Evolutionary conservation across 2,888 invertebrate species (phyloP), one percentile per base, ranked within the genome.

Genomic region (Epirrhoe alternata): DNA sequence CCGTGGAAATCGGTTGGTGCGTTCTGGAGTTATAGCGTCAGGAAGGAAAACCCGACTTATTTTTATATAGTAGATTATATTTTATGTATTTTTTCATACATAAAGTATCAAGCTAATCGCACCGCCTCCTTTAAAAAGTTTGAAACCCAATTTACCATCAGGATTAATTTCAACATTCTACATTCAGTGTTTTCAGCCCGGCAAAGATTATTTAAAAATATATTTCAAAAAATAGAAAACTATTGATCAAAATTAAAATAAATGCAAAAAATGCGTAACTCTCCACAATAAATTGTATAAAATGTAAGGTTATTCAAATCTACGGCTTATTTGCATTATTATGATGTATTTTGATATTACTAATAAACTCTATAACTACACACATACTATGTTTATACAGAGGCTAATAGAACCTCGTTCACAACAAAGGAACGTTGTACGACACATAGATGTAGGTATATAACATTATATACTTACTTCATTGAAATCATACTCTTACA

Each of bases 371-470:
- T 87, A 86, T 82, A 64, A 75, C 87, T 89, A 88, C 84, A 86
- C 85, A 83, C 85, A 78, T 77, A 82, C 79, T 84, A 84, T 79
- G 81, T 76, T 73, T 74, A 74, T 76, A 73, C 68, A 76, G 70
- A 82, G 86, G 84, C 86, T 86, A 87, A 87, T 88, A 89, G 83
- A 87, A 90, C 86, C 84, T 77, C 82, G 83, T 85, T 82, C 80
- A 84, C 83, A 86, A 86, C 85, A 89, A 87, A 91, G 89, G 86
- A 92, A 92, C 86, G 85, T 86, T 86, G 70, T 82, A 90, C 90
- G 83, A 91, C 90, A 92, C 79, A 81, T 82, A 83, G 74, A 81
- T 81, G 77, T 83, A 83, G 79, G 12, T 42, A 81, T 33, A 30
- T 49, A 49, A 52, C 38, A 63, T n/a, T 59, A 62, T 77, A 51